Base-by-base conservation (phyloP, 2,888 invertebrate species). In the Stenurella melanura region DNA sequence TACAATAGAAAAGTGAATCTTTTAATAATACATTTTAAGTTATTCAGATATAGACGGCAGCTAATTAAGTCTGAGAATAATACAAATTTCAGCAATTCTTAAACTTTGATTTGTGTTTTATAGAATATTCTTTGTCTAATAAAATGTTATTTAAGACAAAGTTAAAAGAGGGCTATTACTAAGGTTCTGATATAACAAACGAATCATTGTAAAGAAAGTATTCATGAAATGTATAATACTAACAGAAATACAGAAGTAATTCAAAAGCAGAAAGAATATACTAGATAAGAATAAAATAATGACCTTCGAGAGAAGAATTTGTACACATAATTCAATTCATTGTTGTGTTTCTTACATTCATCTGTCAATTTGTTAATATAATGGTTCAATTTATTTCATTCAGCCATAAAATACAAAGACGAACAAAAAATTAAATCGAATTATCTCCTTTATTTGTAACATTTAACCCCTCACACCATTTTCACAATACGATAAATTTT, bases 361-460 rank as follows among this genome's bases (percentile, higher is more conserved):
- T 70, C 70, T 70, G 70, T 70, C 70, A 70, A 70, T 70, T 70
- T 70, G 58, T 70, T 70, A 70, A 70, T 70, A 60, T 60, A 70
- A 70, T 50, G 70, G 42, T 70, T 60, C 70, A 38, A 70, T 70
- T 60, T 38, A 38, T 70, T 70, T 21, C 26, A 70, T 70, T 70
- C 58, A 58, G 57, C 30, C 30, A 57, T 69, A 42, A 70, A 42
- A 60, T 26, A 70, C 70, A 70, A 60, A 60, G 34, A 12, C 17
- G 54, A 26, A 56, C 26, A 60, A 69, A 70, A 70, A 60, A 70
- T 70, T 60, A 70, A 50, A 70, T 60, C 70, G 18, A 57, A 60
- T 70, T 60, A 70, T 42, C 30, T 18, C 12, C 58, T 34, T 57
- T 57, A 57, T 57, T 58, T 38, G 26, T 38, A 64, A 30, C 69